phyloP scores from a whole-genome alignment of 2,888 invertebrate species.

The Pterobdella sp. region DNA sequence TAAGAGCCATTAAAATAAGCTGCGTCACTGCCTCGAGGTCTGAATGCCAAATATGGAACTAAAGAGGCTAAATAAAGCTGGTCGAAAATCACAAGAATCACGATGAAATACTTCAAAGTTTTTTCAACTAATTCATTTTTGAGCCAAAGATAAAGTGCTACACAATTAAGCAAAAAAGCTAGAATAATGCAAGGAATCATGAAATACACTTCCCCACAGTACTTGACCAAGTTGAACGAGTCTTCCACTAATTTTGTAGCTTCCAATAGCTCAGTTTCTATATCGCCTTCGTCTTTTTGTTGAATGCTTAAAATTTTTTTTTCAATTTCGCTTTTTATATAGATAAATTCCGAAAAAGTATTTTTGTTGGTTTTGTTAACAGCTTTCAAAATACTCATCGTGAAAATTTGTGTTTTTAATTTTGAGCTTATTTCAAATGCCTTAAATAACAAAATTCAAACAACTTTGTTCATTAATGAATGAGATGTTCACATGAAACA shows the following conservation, averaged over 20 bases:
- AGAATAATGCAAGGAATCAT: slow-evolving; percentile 7
- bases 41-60: neutral
- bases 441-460: too few species aligned
- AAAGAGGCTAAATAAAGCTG: slow-evolving; percentile 18
- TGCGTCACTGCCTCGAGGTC: slow-evolving; percentile 18
- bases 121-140: neutral
- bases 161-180: slow-evolving; percentile 13
- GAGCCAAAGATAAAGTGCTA: slow-evolving; percentile 10
- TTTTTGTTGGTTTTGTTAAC: too few species aligned
- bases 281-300: neutral
- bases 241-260: neutral
- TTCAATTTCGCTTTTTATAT: too few species aligned
- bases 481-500: too few species aligned
- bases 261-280: neutral
- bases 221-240: neutral
- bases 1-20: slow-evolving; percentile 6
- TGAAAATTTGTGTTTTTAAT: too few species aligned
- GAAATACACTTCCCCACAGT: neutral
- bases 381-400: too few species aligned
- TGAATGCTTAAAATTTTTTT: too few species aligned
- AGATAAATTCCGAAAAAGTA: too few species aligned
- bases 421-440: too few species aligned
- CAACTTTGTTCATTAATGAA: too few species aligned
- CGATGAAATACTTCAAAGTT: neutral
- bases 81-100: slow-evolving; percentile 11